Base-by-base conservation (phyloP, 2,888 invertebrate genomes). In the Omphaloscelis lunosa region DNA sequence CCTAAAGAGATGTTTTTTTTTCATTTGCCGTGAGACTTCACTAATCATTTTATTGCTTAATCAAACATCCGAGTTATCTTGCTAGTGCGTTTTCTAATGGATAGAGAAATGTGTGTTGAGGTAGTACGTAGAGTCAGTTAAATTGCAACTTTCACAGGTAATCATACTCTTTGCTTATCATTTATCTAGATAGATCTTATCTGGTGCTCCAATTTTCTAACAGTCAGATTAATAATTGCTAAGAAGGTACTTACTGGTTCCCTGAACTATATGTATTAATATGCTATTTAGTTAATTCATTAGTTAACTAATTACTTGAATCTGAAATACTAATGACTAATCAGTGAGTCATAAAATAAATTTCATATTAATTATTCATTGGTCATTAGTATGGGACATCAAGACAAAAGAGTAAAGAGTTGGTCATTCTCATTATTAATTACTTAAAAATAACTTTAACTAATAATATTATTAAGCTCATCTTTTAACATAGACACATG, bases 21-120 rank as follows among this genome's bases (percentile, higher is more conserved):
- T 72, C 3, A 56, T 74, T 62, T 29, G 58, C 48, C 69, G 4
- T 62, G 45, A 15, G 41, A 58, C 41, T 65, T 45, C 20, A 58
- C 45, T 56, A 59, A 65, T 66, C 5, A 62, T 71, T 71, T 77
- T 53, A 83, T 68, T 71, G 41, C 34, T 71, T 63, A 68, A 58
- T 74, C 74, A 74, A 66, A 72, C 56, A 70, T 62, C 17, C 20
- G 8, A 75, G 20, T 63, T 77, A 77, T 63, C 78, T 56, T 34
- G 27, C 7, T 39, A 62, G 34, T 69, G 12, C 0, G n/a, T 76
- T 85, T 74, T 86, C 45, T 69, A 59, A 65, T 81, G 51, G 15
- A 15, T 61, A 39, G 12, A 73, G 56, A 59, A 67, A 69, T 72
- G 39, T 66, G 20, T 71, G 58, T 63, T 51, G 61, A 73, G 34